Base-by-base conservation (phyloP, 2,113 vertebrate species). In the Columba janthina region DNA sequence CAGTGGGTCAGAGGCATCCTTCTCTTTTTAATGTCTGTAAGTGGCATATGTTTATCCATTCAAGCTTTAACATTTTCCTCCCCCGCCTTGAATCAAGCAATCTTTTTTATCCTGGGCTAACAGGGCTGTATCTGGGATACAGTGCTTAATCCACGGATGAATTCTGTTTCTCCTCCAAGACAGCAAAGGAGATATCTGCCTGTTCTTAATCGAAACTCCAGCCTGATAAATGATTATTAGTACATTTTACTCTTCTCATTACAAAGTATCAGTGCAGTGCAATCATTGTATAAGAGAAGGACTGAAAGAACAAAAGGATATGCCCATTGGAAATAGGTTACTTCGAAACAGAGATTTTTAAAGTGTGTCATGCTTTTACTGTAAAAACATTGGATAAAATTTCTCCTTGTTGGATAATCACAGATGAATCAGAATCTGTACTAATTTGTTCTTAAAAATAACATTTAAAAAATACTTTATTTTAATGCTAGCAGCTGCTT, bases 91-190 rank as follows among this genome's bases (percentile, higher is more conserved):
- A 71, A 81, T 51, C 10, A 64, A 84, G 31, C 5, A 54, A 15
- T 36, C 15, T 8, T 79, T 89, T 94, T 87, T n/a, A 60, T 19
- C 24, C 38, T 13, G 11, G 6, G 8, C 12, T 86, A 32, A 53
- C 20, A 71, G 28, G 57, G 18, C 26, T 89, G 14, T 70, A 16
- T 29, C 53, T 89, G 34, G 18, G 34, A 78, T 71, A 28, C 2
- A 46, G 10, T 25, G n/a, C 9, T 93, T 70, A 22, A 57, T 70
- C 24, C 32, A 5, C 9, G 19, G 53, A 24, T 0, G 0, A 31
- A 21, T 73, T 58, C 22, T 51, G 12, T 36, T 46, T 82, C 61
- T 74, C 17, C 15, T 14, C 15, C 2, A 0, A 0, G 28, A 42
- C 14, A 48, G 5, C 20, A 87, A 61, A 70, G 40, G 21, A 61